Percentiles rank a stretch among this genome's conserved stretches.
Conservation (phyloP, 2,113 vertebrate species). For the Sorex fumeus region DNA sequence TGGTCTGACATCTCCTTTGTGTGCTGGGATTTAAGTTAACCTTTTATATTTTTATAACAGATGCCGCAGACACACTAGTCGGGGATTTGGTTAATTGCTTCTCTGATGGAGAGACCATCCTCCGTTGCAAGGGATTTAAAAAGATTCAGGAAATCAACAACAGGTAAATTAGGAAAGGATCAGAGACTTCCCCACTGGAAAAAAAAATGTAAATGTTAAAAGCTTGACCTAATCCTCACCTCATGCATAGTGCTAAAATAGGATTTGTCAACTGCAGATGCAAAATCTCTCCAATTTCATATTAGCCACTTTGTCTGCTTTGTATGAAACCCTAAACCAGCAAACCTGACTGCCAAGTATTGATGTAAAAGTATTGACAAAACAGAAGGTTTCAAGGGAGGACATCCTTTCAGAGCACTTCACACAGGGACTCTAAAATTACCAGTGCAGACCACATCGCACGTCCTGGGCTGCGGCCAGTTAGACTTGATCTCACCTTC, state of each 20-base stretch:
- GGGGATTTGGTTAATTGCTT: constrained; percentile 87
- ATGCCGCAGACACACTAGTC: constrained; percentile 75
- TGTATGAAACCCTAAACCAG: constrained; percentile 85
- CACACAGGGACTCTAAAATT: constrained; percentile 81
- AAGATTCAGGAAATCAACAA: constrained; percentile 86
- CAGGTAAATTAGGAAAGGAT: constrained; percentile 88
- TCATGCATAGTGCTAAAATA: constrained; percentile 86
- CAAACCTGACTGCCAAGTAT: constrained; percentile 87
- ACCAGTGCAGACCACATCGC: constrained; percentile 73
- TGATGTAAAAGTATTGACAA: constrained; percentile 87
- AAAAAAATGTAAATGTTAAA: constrained; percentile 85
- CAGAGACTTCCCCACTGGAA: constrained; percentile 80
- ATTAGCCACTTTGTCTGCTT: constrained; percentile 85
- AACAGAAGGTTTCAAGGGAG: constrained; percentile 86
- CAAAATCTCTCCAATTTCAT: constrained; percentile 85
- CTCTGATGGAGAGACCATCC: constrained; percentile 82
- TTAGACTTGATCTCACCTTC: constrained; percentile 58
- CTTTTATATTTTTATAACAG: constrained; percentile 86
- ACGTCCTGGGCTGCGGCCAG: constrained; percentile 51
- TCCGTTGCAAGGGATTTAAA: constrained; percentile 83
- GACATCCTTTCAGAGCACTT: constrained; percentile 80
- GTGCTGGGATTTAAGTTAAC: constrained; percentile 85
- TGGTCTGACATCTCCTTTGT: constrained; percentile 79
- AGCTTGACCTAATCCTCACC: constrained; percentile 85
- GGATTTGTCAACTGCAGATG: constrained; percentile 87